Evolutionary conservation across 92 coral and sea anemone genomes (phyloP).

Genomic region (Parazoanthus atlanticus): DNA sequence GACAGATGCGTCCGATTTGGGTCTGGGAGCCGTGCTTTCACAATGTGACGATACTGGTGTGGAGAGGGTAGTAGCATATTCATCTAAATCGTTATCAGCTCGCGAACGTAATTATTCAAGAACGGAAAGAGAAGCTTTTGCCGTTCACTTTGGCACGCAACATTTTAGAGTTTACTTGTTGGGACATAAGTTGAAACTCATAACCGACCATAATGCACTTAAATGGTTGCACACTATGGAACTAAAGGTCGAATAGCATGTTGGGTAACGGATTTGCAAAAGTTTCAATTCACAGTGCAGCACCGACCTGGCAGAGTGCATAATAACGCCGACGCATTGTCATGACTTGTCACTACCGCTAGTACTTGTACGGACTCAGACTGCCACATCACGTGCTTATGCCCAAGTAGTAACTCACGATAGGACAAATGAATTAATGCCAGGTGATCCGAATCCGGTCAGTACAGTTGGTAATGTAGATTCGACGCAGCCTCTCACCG

Average conservation of each 20-base stretch:
- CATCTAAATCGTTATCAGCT: too few relatives aligned
- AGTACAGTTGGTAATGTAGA: slow-evolving; percentile 6
- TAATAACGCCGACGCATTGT: slow-evolving; percentile 52
- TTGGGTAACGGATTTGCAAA: slow-evolving; percentile 47
- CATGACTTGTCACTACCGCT: slow-evolving; percentile 26
- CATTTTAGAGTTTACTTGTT: slow-evolving; percentile 47
- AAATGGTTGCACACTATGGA: slow-evolving; percentile 38
- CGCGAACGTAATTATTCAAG: slow-evolving; percentile 44
- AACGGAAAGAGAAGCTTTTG: slow-evolving; percentile 54
- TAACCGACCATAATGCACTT: slow-evolving; percentile 45
- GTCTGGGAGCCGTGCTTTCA: slow-evolving; percentile 45
- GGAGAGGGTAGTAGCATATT: too few relatives aligned
- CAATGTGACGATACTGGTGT: slow-evolving; percentile 33
- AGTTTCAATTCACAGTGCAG: slow-evolving; percentile 54
- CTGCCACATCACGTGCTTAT: slow-evolving; percentile 2
- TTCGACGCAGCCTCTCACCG: slow-evolving; percentile 1
- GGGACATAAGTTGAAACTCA: slow-evolving; percentile 11
- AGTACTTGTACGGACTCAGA: slow-evolving; percentile 4
- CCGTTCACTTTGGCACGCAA: slow-evolving; percentile 47
- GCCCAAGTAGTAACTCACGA: slow-evolving; percentile 9
- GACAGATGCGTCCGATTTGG: slow-evolving; percentile 51
- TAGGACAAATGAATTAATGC: not conserved
- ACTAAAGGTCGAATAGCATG: slow-evolving; percentile 45
- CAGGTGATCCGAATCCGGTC: not conserved
- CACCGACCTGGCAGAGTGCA: slow-evolving; percentile 55